These are phyloP conservation scores for Eupeodes corollae DNA, from an alignment of 1,140 invertebrate species.

Conservation along the genomic window DNA sequence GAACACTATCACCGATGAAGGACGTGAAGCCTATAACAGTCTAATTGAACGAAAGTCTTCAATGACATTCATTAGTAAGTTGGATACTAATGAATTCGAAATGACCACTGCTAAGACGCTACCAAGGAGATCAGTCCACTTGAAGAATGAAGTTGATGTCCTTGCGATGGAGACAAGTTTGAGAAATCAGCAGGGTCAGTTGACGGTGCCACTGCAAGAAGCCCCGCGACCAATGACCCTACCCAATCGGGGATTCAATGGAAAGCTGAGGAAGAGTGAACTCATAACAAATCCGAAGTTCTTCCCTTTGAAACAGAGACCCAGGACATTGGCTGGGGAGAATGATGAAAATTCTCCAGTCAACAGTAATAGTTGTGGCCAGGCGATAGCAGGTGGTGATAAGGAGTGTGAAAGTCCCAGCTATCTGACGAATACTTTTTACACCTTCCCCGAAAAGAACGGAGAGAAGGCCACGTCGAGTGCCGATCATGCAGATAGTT, in stretches of 20 bases:
- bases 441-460: conserved; percentile 21
- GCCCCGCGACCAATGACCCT: conserved; percentile 30
- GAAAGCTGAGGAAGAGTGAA: conserved; percentile 3
- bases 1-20: conserved; percentile 66
- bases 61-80: conserved; percentile 22
- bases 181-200: not conserved
- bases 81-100: conserved; percentile 32
- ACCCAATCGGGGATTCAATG: conserved; percentile 19
- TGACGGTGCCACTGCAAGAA: conserved; percentile 13
- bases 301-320: not conserved
- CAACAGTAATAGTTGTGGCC: no score
- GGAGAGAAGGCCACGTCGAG: conserved; percentile 9
- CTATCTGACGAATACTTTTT: conserved; percentile 20
- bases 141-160: conserved; percentile 2
- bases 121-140: conserved; percentile 13
- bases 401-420: conserved; percentile 31
- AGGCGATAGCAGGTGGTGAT: no score
- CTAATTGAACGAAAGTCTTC: conserved; percentile 60
- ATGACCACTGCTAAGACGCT: conserved; percentile 21
- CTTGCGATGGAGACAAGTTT: conserved; percentile 1
- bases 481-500: not conserved
- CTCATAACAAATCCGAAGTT: conserved; percentile 1
- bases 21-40: conserved; percentile 83
- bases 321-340: not conserved
- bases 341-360: conserved; percentile 13